Evolutionary conservation across 2,797 vertebrate genomes (phyloP).

Genomic region (Chaetodon trifasciatus): DNA sequence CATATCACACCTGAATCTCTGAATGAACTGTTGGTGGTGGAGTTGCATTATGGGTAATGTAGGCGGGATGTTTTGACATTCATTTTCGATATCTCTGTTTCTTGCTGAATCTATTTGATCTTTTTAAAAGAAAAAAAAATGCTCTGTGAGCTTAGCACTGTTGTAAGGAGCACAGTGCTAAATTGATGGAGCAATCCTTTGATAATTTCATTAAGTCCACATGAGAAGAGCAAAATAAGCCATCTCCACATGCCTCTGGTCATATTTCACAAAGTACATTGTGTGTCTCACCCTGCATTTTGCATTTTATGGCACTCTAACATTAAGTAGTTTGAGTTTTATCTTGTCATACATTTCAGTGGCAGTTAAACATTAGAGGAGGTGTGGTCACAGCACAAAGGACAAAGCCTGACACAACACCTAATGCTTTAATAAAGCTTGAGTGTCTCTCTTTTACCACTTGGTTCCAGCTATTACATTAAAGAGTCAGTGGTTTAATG

Average conservation of each 20-base stretch:
- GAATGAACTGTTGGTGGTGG: background rate
- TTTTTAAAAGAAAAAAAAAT: background rate
- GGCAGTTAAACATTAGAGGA: conserved; percentile 54
- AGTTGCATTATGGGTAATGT: conserved; percentile 9
- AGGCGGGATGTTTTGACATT: background rate
- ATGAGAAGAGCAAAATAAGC: background rate
- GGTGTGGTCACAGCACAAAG: conserved; percentile 5
- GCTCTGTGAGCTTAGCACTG: background rate
- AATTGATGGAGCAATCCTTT: background rate
- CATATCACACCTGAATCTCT: background rate
- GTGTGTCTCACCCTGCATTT: conserved; percentile 36
- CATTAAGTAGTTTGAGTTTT: conserved; percentile 34
- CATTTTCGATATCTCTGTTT: background rate
- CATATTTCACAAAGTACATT: conserved; percentile 37
- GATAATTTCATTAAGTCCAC: background rate
- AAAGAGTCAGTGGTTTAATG: conserved; percentile 15
- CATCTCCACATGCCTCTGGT: conserved; percentile 16
- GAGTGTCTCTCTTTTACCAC: conserved; percentile 9
- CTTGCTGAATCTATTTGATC: background rate
- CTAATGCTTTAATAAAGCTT: background rate
- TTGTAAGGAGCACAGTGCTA: background rate
- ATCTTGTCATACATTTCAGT: conserved; percentile 34
- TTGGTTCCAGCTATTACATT: background rate
- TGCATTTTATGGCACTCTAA: conserved; percentile 61
- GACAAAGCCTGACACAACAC: conserved; percentile 5